Percentiles rank a stretch among this genome's conserved stretches.
These are phyloP conservation scores for Ariopsis seemanni DNA, from an alignment of 2,113 vertebrate species.

Conservation along the genomic window DNA sequence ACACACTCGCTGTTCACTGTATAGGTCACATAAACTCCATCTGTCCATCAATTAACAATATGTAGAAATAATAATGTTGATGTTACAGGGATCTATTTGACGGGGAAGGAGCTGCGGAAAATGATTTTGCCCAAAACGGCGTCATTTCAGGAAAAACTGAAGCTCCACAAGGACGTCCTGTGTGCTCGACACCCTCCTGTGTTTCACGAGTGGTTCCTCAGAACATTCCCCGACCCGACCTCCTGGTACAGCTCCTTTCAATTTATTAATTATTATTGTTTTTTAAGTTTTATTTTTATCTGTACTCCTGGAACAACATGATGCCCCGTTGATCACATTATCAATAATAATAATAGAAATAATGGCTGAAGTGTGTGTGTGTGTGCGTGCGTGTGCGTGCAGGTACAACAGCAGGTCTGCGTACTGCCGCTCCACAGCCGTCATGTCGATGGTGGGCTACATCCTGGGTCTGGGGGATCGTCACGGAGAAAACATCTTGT, in stretches of 20 bases:
- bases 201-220: slow-evolving; percentile 96
- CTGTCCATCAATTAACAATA: background rate
- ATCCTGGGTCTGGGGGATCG: slow-evolving; percentile 95
- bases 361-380: background rate
- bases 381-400: background rate
- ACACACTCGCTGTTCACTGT: background rate
- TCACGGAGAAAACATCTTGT: slow-evolving; percentile 96
- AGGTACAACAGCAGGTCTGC: slow-evolving; percentile 97
- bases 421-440: slow-evolving; percentile 92
- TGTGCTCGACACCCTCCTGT: slow-evolving; percentile 88
- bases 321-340: background rate
- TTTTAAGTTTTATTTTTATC: background rate
- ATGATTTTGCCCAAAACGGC: slow-evolving; percentile 89
- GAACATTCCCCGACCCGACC: slow-evolving; percentile 93
- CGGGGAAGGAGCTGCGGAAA: slow-evolving; percentile 90
- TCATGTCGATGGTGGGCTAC: slow-evolving; percentile 99
- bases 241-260: slow-evolving; percentile 80
- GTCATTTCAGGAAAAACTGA: slow-evolving; percentile 85
- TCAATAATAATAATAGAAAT: background rate
- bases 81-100: slow-evolving; percentile 83
- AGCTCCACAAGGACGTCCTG: slow-evolving; percentile 88
- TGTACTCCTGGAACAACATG: background rate
- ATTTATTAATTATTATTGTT: background rate
- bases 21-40: background rate
- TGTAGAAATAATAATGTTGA: background rate